Percentiles rank a stretch among this genome's conserved stretches.
Evolutionary conservation across 2,888 invertebrate genomes (phyloP).

Genomic region (Sialis lutaria): DNA sequence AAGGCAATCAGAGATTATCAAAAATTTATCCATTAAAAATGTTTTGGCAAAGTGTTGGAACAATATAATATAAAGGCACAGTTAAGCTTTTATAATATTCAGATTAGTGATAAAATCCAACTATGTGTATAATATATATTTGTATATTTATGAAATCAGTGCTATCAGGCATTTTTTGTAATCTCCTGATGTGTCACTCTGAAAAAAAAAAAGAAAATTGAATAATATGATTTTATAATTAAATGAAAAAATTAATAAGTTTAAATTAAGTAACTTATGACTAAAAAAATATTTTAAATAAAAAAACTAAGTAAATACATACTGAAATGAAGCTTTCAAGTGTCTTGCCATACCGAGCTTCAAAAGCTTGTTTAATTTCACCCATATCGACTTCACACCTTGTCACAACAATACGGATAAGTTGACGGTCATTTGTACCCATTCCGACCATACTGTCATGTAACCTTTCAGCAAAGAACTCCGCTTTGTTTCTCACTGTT

Average conservation of each 20-base stretch:
- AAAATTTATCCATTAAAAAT: too few species aligned
- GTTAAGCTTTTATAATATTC: too few species aligned
- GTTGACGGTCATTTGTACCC: slow-evolving; percentile 73
- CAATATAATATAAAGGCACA: too few species aligned
- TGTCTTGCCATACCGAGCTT: slow-evolving; percentile 52
- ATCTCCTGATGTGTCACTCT: slow-evolving; percentile 74
- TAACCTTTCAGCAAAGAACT: slow-evolving; percentile 73
- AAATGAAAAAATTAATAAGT: not conserved
- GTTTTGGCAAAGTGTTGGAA: too few species aligned
- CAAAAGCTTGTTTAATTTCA: slow-evolving; percentile 67
- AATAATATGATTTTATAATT: slow-evolving; percentile 1
- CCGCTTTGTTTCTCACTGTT: slow-evolving; percentile 59
- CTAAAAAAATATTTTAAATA: slow-evolving; percentile 2
- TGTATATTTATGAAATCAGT: slow-evolving; percentile 32
- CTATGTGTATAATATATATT: too few species aligned
- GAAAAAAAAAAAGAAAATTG: slow-evolving; percentile 27
- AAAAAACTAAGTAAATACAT: slow-evolving; percentile 15
- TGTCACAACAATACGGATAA: slow-evolving; percentile 72
- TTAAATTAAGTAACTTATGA: slow-evolving; percentile 3
- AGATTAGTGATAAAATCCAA: too few species aligned
- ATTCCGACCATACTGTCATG: slow-evolving; percentile 79
- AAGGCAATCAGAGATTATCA: too few species aligned
- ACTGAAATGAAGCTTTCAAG: slow-evolving; percentile 69
- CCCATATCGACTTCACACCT: slow-evolving; percentile 72
- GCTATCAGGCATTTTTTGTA: slow-evolving; percentile 72